A percentile compares a stretch with the other conserved stretches of the same genome.
Evolutionary conservation across 2,888 invertebrate genomes (phyloP).

Genomic region (Ennomos fuscantarius): DNA sequence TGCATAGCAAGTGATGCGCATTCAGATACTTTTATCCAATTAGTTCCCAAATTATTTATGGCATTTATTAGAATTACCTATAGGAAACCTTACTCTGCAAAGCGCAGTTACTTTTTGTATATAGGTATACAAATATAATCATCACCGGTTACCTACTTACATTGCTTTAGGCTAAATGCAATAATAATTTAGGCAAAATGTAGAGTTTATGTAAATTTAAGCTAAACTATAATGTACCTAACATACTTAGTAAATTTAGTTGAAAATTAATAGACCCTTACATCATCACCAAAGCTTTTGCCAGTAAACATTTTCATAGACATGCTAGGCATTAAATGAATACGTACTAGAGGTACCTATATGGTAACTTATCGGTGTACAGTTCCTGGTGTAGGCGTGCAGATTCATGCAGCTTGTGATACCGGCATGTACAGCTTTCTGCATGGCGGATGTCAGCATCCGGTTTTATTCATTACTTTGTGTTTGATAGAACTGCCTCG

Average conservation of each 20-base stretch:
- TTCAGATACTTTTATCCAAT: conserved; percentile 11
- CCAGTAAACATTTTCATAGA: conserved; percentile 26
- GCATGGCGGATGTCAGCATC: conserved; percentile 82
- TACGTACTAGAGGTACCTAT: conserved; percentile 19
- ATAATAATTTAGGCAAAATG: conserved; percentile 15
- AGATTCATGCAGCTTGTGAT: conserved; percentile 70
- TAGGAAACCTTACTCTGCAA: conserved; percentile 3
- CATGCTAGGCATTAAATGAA: conserved; percentile 22
- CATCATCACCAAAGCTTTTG: conserved; percentile 32
- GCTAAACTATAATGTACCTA: conserved; percentile 9
- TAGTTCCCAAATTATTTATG: conserved; percentile 5
- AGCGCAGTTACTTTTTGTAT: conserved; percentile 10
- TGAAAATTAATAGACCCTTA: conserved; percentile 25
- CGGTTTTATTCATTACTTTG: conserved; percentile 76
- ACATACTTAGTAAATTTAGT: conserved; percentile 25
- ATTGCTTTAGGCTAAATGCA: conserved; percentile 10
- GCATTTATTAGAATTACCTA: conserved; percentile 11
- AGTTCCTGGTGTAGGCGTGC: conserved; percentile 35
- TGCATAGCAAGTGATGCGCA: conserved; percentile 24
- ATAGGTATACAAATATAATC: conserved; percentile 8
- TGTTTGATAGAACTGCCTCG: conserved; percentile 82
- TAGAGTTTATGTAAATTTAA: conserved; percentile 14
- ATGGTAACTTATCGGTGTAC: conserved; percentile 17
- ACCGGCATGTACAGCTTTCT: conserved; percentile 81
- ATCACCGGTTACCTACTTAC: conserved; percentile 1